Evolutionary conservation across 2,888 invertebrate species (phyloP).

Genomic region (Pandemis cinnamomeana): DNA sequence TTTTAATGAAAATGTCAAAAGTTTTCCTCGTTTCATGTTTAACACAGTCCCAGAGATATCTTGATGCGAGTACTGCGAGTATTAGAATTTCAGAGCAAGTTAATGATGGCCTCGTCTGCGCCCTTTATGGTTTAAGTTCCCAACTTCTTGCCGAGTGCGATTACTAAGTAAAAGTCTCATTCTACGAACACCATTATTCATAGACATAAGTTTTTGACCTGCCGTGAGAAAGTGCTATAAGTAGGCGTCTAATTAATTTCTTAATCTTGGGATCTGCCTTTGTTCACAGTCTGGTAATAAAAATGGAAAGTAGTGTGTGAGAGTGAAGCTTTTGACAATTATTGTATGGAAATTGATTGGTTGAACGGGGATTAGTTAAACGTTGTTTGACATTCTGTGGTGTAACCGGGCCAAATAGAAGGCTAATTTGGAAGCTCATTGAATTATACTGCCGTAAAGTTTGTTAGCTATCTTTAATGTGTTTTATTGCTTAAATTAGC

Average conservation of each 20-base stretch:
- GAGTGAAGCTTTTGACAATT: slow-evolving; percentile 20
- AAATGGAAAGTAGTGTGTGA: slow-evolving; percentile 40
- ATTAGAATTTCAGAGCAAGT: slow-evolving; percentile 26
- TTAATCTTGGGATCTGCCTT: slow-evolving; percentile 35
- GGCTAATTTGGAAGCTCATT: not conserved
- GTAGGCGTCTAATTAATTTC: slow-evolving; percentile 39
- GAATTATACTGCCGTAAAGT: not conserved
- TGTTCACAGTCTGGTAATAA: slow-evolving; percentile 31
- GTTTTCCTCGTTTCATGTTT: not conserved
- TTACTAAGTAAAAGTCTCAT: slow-evolving; percentile 37
- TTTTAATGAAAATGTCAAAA: not conserved
- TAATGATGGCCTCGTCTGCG: slow-evolving; percentile 27
- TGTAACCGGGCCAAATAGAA: not conserved
- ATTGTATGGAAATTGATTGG: slow-evolving; percentile 23
- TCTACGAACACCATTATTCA: slow-evolving; percentile 32
- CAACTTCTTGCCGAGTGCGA: slow-evolving; percentile 29
- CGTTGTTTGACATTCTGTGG: not conserved
- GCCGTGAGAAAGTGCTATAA: slow-evolving; percentile 35
- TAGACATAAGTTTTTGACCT: slow-evolving; percentile 39
- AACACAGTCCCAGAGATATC: slow-evolving; percentile 13
- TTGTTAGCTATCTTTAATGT: not conserved
- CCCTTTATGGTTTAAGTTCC: slow-evolving; percentile 30
- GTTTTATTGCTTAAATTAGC: not conserved
- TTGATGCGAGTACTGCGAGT: slow-evolving; percentile 5
- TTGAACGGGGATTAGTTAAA: not conserved